Evolutionary conservation across 2,113 vertebrate species (phyloP).

Genomic region (Tiliqua scincoides): DNA sequence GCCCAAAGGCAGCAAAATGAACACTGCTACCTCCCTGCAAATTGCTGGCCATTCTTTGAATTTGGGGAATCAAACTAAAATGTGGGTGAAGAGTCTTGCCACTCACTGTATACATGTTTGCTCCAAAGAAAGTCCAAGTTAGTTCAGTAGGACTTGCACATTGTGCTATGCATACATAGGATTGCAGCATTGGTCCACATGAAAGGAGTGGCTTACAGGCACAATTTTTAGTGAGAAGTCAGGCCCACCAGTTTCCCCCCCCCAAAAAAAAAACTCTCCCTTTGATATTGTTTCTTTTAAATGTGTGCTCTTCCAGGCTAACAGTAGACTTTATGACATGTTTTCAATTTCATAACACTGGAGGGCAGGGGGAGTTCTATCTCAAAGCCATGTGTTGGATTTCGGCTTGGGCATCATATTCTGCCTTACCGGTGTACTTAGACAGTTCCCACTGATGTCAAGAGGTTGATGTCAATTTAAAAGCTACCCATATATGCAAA

Average conservation of each 20-base stretch:
- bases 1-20: not conserved
- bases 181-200: not conserved
- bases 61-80: not conserved
- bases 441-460: not conserved
- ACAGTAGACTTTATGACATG: not conserved
- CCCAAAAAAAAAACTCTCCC: not conserved
- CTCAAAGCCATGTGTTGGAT: not conserved
- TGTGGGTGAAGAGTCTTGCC: not conserved
- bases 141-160: not conserved
- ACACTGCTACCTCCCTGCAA: too few relatives aligned
- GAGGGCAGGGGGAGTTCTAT: not conserved
- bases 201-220: not conserved
- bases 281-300: not conserved
- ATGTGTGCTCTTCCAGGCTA: slow-evolving; percentile 11
- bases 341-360: not conserved
- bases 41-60: too few relatives aligned
- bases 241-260: too few relatives aligned
- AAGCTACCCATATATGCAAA: not conserved
- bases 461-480: not conserved
- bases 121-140: not conserved
- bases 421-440: not conserved
- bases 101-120: not conserved
- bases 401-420: slow-evolving; percentile 8
- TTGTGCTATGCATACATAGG: not conserved
- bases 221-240: not conserved